Evolutionary conservation across 2,113 vertebrate species (phyloP).

Genomic region (Ochotona curzoniae): DNA sequence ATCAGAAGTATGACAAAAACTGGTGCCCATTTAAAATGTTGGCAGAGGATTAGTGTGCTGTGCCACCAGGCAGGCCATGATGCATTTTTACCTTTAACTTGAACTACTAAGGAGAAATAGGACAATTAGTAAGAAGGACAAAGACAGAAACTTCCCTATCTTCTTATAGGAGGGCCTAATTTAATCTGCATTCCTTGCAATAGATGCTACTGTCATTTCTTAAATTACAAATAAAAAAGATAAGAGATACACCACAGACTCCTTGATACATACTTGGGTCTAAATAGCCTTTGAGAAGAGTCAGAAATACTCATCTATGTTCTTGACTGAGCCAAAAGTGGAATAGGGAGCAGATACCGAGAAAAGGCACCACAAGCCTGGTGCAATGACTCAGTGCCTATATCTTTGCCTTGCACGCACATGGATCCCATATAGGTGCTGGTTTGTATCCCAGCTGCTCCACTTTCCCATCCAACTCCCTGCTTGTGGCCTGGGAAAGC

Average conservation of each 20-base stretch:
- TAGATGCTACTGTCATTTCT: neutral
- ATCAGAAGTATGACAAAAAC: too few relatives aligned
- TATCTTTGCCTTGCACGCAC: too few relatives aligned
- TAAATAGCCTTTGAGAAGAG: neutral
- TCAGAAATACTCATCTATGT: neutral
- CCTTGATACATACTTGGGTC: neutral
- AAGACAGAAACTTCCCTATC: neutral
- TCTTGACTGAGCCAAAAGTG: neutral
- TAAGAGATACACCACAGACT: neutral
- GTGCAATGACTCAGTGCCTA: too few relatives aligned
- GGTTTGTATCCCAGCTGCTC: too few relatives aligned
- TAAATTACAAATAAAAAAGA: neutral
- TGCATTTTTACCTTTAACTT: neutral
- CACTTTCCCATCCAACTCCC: too few relatives aligned
- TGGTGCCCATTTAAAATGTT: too few relatives aligned
- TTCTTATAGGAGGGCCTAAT: neutral
- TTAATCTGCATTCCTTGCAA: neutral
- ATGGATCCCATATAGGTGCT: too few relatives aligned
- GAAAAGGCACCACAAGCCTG: neutral
- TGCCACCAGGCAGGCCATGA: neutral
- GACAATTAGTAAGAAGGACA: neutral
- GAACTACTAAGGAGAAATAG: constrained; percentile 4
- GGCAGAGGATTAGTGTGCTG: too few relatives aligned
- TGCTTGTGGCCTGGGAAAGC: too few relatives aligned
- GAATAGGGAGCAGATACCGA: neutral